A percentile compares a stretch with the other conserved stretches of the same genome.
phyloP scores from a whole-genome alignment of 2,113 vertebrate species.

The Neopipo cinnamomea region DNA sequence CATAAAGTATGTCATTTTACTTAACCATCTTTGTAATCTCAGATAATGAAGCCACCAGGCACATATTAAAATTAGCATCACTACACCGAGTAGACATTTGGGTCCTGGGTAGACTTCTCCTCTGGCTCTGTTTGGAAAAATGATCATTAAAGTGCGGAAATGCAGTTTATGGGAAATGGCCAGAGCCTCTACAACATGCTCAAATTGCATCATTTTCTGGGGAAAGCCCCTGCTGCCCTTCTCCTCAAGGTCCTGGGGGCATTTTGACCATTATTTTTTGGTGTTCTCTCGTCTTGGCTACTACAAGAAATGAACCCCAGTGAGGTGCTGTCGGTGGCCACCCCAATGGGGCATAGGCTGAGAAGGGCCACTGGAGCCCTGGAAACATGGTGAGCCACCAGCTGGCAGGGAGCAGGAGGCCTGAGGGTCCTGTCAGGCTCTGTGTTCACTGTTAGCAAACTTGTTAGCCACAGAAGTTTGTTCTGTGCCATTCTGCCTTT shows the following conservation, averaged over 20 bases:
- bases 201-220: neutral
- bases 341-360: fast-evolving
- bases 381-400: neutral
- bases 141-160: slow-evolving; percentile 34
- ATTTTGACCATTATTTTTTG: neutral
- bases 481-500: neutral
- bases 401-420: neutral
- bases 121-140: slow-evolving; percentile 36
- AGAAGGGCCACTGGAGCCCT: neutral
- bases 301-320: neutral
- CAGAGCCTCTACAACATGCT: neutral
- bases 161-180: neutral
- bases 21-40: slow-evolving; percentile 27
- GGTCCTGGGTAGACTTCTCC: slow-evolving; percentile 32
- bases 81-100: neutral
- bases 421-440: neutral
- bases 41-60: slow-evolving; percentile 47
- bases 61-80: slow-evolving; percentile 44
- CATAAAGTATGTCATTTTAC: slow-evolving; percentile 20
- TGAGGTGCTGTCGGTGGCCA: fast-evolving
- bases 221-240: neutral
- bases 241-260: neutral
- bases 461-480: neutral
- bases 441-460: neutral
- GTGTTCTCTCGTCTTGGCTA: neutral